Percentiles rank a stretch among this genome's conserved stretches.
These are phyloP conservation scores for Diplodus puntazzo DNA, from an alignment of 2,797 vertebrate species.

Conservation along the genomic window DNA sequence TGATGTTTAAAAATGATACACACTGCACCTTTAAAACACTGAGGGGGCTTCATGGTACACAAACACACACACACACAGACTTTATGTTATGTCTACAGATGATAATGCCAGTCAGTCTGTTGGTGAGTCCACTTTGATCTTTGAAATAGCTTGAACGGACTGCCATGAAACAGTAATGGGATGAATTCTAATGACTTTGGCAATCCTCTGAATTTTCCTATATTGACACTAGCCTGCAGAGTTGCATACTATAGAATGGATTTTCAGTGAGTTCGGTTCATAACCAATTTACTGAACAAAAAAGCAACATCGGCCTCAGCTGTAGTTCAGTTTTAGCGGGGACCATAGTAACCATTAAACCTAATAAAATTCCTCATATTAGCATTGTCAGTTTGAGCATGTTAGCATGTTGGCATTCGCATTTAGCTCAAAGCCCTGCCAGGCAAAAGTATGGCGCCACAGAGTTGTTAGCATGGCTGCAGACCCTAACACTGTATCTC, in stretches of 20 bases:
- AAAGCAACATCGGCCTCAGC: too few species aligned
- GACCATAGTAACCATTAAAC: background rate
- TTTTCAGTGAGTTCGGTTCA: too few species aligned
- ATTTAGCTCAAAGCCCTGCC: background rate
- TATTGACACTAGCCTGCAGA: background rate
- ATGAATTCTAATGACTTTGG: background rate
- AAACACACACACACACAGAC: background rate
- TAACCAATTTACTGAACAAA: too few species aligned
- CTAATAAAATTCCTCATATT: background rate
- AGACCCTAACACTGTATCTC: too few species aligned
- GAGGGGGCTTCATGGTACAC: background rate
- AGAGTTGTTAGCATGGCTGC: too few species aligned
- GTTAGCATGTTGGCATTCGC: background rate
- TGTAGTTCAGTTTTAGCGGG: too few species aligned
- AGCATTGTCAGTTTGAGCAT: background rate
- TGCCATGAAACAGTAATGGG: background rate
- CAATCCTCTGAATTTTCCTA: background rate
- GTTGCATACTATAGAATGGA: too few species aligned
- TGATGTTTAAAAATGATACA: slow-evolving; percentile 63
- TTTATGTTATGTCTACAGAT: background rate
- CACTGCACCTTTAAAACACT: slow-evolving; percentile 28
- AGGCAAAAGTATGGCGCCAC: background rate
- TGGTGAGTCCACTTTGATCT: background rate
- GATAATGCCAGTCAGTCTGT: background rate
- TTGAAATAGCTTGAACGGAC: background rate